Evolutionary conservation across 1,140 invertebrate genomes (phyloP), one percentile per base, ranked within the genome.

Genomic region (Acyrthosiphon pisum): DNA sequence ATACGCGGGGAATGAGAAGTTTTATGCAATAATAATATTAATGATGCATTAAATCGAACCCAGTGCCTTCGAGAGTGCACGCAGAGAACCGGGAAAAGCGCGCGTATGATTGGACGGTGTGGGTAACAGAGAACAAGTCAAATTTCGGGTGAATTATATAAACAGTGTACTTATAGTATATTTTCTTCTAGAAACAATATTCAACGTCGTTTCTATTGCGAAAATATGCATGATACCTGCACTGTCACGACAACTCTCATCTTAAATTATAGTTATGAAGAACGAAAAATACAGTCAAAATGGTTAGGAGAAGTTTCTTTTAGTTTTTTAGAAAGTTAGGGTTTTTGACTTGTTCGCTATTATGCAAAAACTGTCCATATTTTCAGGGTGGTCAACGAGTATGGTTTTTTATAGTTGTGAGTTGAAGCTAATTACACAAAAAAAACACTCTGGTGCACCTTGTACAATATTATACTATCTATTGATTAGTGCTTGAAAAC

Each of bases 31-130:
- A 35, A 76, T 76, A n/a, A n/a, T 76, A 76, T 76, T 76, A 76
- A 76, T 18, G n/a, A 91, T 41, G 8, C 81, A 37, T 83, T 83
- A 83, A 41, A 37, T 89, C 50, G 87, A 89, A 89, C 87, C 60
- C n/a, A 44, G 90, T n/a, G 44, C 23, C 30, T 44, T 83, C 37
- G 48, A 91, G n/a, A 76, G 22, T 76, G 30, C 18, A 76, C 60
- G n/a, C 18, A n/a, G 60, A 76, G 4, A 76, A n/a, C n/a, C 30
- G 60, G 30, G 3, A 76, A n/a, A 76, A 76, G 0, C 6, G n/a
- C n/a, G 30, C 14, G 9, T 11, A 14, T 1, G 30, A 18, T 76
- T 76, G 14, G n/a, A 76, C 14, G 3, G 60, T 6, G 60, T 4
- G 14, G 8, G 30, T 76, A n/a, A 76, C n/a, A 76, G 14, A 76